Evolutionary conservation across 2,113 vertebrate genomes (phyloP), one percentile per base, ranked within the genome.

Genomic region (Ictalurus furcatus): DNA sequence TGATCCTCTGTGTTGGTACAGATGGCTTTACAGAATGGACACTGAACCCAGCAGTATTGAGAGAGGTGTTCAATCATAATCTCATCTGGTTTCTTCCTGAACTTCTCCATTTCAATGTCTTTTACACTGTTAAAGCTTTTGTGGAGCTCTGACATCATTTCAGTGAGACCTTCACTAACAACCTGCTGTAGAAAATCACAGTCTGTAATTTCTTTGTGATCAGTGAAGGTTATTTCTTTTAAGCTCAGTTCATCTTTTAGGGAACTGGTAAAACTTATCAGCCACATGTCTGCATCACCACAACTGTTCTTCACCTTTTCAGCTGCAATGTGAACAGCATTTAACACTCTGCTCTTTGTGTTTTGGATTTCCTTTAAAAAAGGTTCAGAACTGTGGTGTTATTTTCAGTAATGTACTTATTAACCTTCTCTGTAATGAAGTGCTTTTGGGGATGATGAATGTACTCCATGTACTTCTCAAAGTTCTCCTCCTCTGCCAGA

Each of bases 391-490:
- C 78, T 5, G 0, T 80, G 78, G 48, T 80, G 48, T 28, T 16
- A 16, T 80, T n/a, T 13, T 52, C 48, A 52, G 0, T 78, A 7
- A 93, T 95, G 34, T 96, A 93, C 4, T 0, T 83, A 12, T 76
- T 0, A 23, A 95, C 93, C 28, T 0, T 11, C 0, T 0, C 63
- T 89, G 84, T 4, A 48, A 96, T 6, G 5, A 93, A 94, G 88
- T 94, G 93, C 0, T 14, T 0, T 52, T 16, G 0, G 86, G 95
- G 90, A 0, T 0, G 0, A 0, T 0, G 0, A 65, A 97, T 54
- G 89, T 97, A 97, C 0, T 25, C 0, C 16, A n/a, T 90, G 30
- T 94, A 97, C 0, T 93, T 74, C 28, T 30, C n/a, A 69, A 69
- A 69, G 67, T 69, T 30, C n/a, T 30, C 67, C n/a, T 30, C 13